Percentiles rank a stretch among this genome's conserved stretches.
Conservation (phyloP, 2,888 invertebrate species). For the Biston betularia region DNA sequence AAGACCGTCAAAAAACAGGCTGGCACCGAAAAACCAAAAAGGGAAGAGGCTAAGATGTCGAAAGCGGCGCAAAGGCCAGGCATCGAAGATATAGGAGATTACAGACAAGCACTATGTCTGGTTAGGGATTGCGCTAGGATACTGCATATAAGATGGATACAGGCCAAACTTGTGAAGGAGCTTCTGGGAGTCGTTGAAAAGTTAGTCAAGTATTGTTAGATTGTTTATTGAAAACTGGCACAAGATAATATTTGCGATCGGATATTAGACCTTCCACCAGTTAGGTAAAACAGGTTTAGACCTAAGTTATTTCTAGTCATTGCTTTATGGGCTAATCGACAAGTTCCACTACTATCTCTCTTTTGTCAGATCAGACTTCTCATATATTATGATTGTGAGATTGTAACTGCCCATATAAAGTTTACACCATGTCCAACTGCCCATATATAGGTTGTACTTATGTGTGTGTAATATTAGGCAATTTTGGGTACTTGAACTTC, state of each 20-base stretch:
- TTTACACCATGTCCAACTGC: no score
- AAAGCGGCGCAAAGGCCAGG: conserved; percentile 50
- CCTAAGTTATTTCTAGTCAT: no score
- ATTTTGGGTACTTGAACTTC: no score
- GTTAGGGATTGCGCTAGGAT: conserved; percentile 69
- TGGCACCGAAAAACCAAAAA: conserved; percentile 53
- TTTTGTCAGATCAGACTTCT: no score
- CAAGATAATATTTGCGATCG: background rate
- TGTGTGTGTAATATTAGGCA: no score
- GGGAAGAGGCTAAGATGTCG: conserved; percentile 46
- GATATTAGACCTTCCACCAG: no score
- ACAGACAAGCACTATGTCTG: conserved; percentile 63
- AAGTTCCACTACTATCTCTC: no score
- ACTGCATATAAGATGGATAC: conserved; percentile 69
- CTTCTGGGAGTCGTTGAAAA: conserved; percentile 62
- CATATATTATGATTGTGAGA: no score
- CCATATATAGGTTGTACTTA: no score
- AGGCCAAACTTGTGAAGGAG: conserved; percentile 66
- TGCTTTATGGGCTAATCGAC: no score
- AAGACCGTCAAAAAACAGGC: conserved; percentile 45
- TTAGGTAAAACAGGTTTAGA: no score
- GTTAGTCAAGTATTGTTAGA: conserved; percentile 49
- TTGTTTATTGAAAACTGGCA: background rate
- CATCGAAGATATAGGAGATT: conserved; percentile 59
- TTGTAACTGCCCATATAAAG: no score